Conservation (phyloP, 2,113 vertebrate species). For the Lanius ludovicianus region DNA sequence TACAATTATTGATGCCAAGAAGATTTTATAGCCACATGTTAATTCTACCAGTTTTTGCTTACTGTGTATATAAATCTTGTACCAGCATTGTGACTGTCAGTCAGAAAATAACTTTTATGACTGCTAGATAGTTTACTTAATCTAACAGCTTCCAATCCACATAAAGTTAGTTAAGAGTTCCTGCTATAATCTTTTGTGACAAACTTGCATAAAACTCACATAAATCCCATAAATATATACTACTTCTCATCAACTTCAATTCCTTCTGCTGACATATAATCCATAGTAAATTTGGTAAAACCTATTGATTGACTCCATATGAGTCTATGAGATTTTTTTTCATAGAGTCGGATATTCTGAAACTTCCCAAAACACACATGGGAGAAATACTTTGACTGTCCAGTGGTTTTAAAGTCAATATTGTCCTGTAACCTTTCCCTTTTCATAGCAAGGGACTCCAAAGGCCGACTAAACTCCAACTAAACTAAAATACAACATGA, state of each 20-base stretch:
- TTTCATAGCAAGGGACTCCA: not conserved
- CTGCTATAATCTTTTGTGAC: not conserved
- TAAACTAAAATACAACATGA: not conserved
- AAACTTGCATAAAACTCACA: not conserved
- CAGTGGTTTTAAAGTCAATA: not conserved
- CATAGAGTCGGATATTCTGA: not conserved
- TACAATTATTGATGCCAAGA: not conserved
- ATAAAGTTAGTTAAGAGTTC: constrained; percentile 23
- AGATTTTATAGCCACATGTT: constrained; percentile 9
- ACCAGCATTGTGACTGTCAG: not conserved
- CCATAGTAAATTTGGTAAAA: not conserved
- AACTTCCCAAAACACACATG: not conserved
- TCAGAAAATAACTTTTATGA: not conserved
- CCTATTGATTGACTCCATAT: not conserved
- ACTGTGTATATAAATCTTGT: constrained; percentile 32
- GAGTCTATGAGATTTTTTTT: not conserved
- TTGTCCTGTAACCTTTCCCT: not conserved
- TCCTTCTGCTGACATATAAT: not conserved
- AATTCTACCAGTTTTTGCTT: constrained; percentile 37
- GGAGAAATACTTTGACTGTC: not conserved
- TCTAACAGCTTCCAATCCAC: not conserved
- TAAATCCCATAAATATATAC: not conserved
- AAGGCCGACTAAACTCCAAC: not conserved
- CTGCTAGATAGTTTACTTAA: not conserved
- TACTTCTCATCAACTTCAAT: not conserved